Base-by-base conservation (phyloP, 2,113 vertebrate species). In the Cyprinus carpio region DNA sequence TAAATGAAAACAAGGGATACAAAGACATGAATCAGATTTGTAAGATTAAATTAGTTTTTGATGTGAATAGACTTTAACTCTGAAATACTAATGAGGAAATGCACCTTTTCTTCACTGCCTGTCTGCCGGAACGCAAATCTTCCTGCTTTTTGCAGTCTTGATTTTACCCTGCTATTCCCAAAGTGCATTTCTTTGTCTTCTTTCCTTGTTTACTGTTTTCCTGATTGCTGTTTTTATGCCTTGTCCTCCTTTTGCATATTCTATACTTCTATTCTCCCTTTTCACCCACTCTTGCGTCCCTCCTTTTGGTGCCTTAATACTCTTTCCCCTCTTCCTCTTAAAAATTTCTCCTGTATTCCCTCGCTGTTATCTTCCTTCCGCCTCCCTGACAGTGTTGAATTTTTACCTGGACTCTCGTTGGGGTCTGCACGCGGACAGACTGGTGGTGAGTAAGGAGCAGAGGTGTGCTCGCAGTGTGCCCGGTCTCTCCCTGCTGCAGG, bases 341-440 rank as follows among this genome's bases (percentile, higher is more conserved):
- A 82, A 71, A 85, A n/a, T 60, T 40, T 84, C 25, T 74, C 80
- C 78, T 83, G 65, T 31, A 49, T 10, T 75, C 64, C 84, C n/a
- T 49, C 79, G 23, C 58, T 78, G 60, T 76, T 37, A 31, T 81
- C 56, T 86, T 74, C 64, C 34, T 79, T 10, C 23, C 67, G 4
- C 46, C 54, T 34, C 49, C 74, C 1, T 3, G 27, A 16, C 90
- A 99, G 98, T 99, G 87, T 94, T 99, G 56, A 98, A 98, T 92
- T 99, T 99, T 93, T 98, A 98, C 92, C 92, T 99, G 84, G 98
- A 99, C 84, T 97, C 97, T 79, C 97, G 97, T 82, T 99, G 97
- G 96, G 97, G 97, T 67, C 95, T 97, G 43, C 96, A 97, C 82
- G 95, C 96, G 4, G 97, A 99, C 91, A 95, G 98, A 49, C 90